Evolutionary conservation across 2,113 vertebrate genomes (phyloP), one percentile per base, ranked within the genome.

Genomic region (Morone chrysops): DNA sequence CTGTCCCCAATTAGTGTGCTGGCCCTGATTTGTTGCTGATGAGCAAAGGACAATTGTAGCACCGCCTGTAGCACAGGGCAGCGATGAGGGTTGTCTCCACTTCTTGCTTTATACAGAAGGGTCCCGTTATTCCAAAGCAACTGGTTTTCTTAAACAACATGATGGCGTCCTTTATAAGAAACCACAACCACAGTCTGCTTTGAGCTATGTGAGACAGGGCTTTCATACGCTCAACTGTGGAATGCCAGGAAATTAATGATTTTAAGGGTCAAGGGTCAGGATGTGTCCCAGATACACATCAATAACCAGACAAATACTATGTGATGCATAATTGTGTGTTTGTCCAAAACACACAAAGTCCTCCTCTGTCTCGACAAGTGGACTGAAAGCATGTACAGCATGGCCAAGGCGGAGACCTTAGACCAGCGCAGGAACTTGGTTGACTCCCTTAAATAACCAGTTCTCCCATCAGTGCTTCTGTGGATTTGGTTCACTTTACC

Each of bases 231-330:
- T 82, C 61, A 47, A 74, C 89, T 70, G 70, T 74, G 90, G 87
- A 90, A 90, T 91, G 88, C 9, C 0, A 74, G 78, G 72, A 89
- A 92, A 91, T 90, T 4, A 93, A 91, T 91, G 81, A 90, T 88
- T 76, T 79, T 13, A 36, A 61, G 61, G 84, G 90, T 90, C 67
- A 87, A 70, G 59, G 83, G 89, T 92, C 75, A 25, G 53, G 38
- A 43, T 14, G 41, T 88, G 89, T 87, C 88, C 90, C 89, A 91
- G 89, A 91, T 91, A 85, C 68, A 88, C 90, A 90, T 89, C 91
- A 90, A 89, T 83, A 87, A 84, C 20, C 40, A 60, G 51, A 83
- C 76, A 75, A 80, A 88, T 85, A 87, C 69, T 84, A 54, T 62
- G 82, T 75, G 63, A 81, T 66, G 57, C 25, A 60, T 82, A 86